Evolutionary conservation across 2,888 invertebrate genomes (phyloP).

Genomic region (Agonopterix heracliana): DNA sequence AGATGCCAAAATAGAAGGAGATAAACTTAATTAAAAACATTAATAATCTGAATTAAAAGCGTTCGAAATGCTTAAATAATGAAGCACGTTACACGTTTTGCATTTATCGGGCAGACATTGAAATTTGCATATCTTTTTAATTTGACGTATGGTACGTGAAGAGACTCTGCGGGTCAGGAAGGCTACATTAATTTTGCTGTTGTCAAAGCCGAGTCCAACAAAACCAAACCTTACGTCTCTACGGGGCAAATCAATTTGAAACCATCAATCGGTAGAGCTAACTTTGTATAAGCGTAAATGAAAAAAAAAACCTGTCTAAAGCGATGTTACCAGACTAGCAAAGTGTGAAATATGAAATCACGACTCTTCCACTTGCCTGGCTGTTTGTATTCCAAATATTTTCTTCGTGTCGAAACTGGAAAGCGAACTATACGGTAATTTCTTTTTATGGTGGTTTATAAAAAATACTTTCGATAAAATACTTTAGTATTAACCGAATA

Average conservation of each 20-base stretch:
- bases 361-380: conserved; percentile 63
- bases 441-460: conserved; percentile 44
- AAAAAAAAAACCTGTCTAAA: conserved; percentile 62
- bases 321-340: conserved; percentile 55
- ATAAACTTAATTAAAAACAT: conserved; percentile 68
- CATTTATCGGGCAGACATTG: conserved; percentile 41
- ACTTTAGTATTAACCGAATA: conserved; percentile 42
- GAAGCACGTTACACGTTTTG: conserved; percentile 47
- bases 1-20: conserved; percentile 58
- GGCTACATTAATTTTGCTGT: conserved; percentile 15
- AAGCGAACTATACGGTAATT: conserved; percentile 38
- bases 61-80: conserved; percentile 47
- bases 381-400: conserved; percentile 72
- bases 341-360: conserved; percentile 77
- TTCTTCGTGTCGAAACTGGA: conserved; percentile 59
- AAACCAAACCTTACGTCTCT: conserved; percentile 26
- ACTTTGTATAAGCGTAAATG: conserved; percentile 36
- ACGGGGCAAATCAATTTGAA: conserved; percentile 16
- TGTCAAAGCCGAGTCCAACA: conserved; percentile 11
- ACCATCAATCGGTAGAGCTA: conserved; percentile 16
- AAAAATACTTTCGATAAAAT: conserved; percentile 44
- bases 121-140: conserved; percentile 66
- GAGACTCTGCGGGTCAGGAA: conserved; percentile 28
- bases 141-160: conserved; percentile 49
- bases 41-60: conserved; percentile 60